Evolutionary conservation across 2,113 vertebrate genomes (phyloP).

Genomic region (Corythoichthys haematopterus): DNA sequence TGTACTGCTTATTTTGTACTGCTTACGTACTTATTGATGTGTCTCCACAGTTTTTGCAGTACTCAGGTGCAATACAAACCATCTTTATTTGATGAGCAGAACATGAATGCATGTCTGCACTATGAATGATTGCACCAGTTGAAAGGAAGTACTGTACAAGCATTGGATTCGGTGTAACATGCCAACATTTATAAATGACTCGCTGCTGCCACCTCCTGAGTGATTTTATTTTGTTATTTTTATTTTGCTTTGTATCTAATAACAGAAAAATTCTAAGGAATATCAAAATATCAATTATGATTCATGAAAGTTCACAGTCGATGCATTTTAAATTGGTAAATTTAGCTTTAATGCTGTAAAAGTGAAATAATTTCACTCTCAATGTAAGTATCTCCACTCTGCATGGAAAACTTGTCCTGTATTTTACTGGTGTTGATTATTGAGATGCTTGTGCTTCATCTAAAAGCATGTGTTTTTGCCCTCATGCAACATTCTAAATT

Average conservation of each 20-base stretch:
- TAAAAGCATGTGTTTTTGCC: conserved; percentile 10
- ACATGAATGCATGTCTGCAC: conserved; percentile 54
- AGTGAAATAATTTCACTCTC: background rate
- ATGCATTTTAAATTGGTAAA: background rate
- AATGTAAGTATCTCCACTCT: conserved; percentile 2
- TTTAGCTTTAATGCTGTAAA: background rate
- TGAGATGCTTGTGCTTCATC: conserved; percentile 5
- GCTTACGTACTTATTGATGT: background rate
- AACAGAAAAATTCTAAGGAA: background rate
- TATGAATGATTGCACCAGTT: background rate
- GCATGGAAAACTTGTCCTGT: background rate
- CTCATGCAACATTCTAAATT: conserved; percentile 16
- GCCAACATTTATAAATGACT: conserved; percentile 5
- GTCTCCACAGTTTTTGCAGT: background rate
- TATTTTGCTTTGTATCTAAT: background rate
- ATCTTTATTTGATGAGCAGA: conserved; percentile 25
- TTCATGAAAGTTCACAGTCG: background rate
- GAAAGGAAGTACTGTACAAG: background rate
- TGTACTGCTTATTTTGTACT: background rate
- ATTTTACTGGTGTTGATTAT: conserved; percentile 23
- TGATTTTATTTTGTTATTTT: conserved; percentile 1
- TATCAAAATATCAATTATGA: background rate
- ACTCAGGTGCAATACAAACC: conserved; percentile 30
- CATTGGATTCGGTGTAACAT: background rate
- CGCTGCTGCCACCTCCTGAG: conserved; percentile 65